These are phyloP conservation scores for Xiphophorus birchmanni DNA, from an alignment of 2,797 vertebrate species.

Conservation along the genomic window DNA sequence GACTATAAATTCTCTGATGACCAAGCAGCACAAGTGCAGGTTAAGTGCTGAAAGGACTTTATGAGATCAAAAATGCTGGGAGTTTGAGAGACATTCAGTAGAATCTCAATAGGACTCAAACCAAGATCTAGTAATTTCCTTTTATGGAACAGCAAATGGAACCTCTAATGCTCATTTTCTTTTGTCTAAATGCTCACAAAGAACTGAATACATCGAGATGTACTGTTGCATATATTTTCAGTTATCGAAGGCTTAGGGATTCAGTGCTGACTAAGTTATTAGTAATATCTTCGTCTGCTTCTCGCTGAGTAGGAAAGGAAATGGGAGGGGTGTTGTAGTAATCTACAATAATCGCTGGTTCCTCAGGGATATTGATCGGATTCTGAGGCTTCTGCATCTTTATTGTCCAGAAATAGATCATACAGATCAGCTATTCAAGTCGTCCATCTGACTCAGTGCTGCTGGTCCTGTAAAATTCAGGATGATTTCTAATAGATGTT, in stretches of 20 bases:
- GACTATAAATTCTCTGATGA: background rate
- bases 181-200: background rate
- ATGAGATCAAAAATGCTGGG: background rate
- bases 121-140: background rate
- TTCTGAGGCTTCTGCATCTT: conserved; percentile 35
- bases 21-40: background rate
- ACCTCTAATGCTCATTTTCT: background rate
- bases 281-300: conserved; percentile 46
- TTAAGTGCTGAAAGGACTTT: background rate
- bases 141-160: background rate
- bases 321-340: conserved; percentile 45
- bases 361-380: conserved; percentile 60
- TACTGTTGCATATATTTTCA: conserved; percentile 32
- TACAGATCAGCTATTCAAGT: conserved; percentile 27
- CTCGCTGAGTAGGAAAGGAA: conserved; percentile 52
- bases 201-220: conserved; percentile 22
- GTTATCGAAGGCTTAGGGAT: conserved; percentile 40
- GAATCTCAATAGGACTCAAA: background rate
- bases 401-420: conserved; percentile 57
- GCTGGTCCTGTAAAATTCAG: background rate
- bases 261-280: conserved; percentile 39
- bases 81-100: background rate
- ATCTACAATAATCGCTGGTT: conserved; percentile 51
- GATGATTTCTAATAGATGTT: conserved; percentile 1
- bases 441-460: conserved; percentile 37